phyloP scores from a whole-genome alignment of 1,140 invertebrate genomes.

The Achroia grisella region DNA sequence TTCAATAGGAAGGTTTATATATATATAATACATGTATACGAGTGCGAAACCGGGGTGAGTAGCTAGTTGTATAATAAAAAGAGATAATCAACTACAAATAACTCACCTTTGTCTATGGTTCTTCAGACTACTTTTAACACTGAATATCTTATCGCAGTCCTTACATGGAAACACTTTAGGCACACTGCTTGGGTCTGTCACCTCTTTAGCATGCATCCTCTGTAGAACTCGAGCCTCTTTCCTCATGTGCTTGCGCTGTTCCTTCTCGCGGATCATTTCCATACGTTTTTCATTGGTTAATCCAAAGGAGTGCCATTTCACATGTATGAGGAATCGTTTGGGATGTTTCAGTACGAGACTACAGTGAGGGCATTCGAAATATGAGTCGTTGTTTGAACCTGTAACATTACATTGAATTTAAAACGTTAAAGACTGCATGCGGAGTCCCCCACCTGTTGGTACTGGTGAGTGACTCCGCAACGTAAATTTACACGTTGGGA shows the following conservation, averaged over 20 bases:
- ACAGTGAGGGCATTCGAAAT: slow-evolving; percentile 52
- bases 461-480: too few relatives aligned
- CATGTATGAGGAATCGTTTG: slow-evolving; percentile 56
- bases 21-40: too few relatives aligned
- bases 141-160: slow-evolving; percentile 50
- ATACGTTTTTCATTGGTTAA: slow-evolving; percentile 34
- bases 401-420: slow-evolving; percentile 1
- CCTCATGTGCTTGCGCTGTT: slow-evolving; percentile 19
- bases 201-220: slow-evolving; percentile 37
- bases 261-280: slow-evolving; percentile 32
- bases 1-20: too few relatives aligned
- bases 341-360: slow-evolving; percentile 44
- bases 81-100: background rate
- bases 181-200: slow-evolving; percentile 18
- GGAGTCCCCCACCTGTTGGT: too few relatives aligned
- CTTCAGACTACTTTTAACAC: slow-evolving; percentile 33
- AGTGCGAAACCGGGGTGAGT: too few relatives aligned
- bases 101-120: slow-evolving; percentile 49
- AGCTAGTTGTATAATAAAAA: too few relatives aligned
- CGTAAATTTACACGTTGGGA: too few relatives aligned
- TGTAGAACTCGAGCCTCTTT: slow-evolving; percentile 16
- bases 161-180: slow-evolving; percentile 32
- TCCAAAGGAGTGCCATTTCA: slow-evolving; percentile 62
- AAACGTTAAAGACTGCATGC: too few relatives aligned
- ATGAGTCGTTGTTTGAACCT: slow-evolving; percentile 18